Conservation (phyloP, 2,113 vertebrate species). For the Microtus richardsoni region DNA sequence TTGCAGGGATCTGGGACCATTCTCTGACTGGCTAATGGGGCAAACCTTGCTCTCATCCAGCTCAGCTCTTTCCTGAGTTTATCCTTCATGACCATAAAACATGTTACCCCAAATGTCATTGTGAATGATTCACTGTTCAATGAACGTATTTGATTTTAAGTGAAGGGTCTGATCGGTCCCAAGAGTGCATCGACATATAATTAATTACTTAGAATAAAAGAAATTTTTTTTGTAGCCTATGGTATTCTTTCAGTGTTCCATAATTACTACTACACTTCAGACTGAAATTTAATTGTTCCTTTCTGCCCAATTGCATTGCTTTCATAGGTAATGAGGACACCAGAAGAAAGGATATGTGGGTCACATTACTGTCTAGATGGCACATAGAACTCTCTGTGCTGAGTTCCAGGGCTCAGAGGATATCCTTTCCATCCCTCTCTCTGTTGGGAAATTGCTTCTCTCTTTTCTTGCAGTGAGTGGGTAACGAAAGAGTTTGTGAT, state of each 20-base stretch:
- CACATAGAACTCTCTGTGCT: neutral
- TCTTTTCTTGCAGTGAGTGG: constrained; percentile 88
- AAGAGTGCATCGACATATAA: neutral
- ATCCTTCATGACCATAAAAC: neutral
- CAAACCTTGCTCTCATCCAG: neutral
- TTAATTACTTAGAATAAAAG: neutral
- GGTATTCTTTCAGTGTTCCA: neutral
- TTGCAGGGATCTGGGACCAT: rapidly evolving
- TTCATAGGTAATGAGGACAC: neutral
- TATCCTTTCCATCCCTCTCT: neutral
- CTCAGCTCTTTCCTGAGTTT: neutral
- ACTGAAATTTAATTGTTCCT: neutral
- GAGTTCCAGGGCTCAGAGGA: neutral
- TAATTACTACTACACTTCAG: neutral
- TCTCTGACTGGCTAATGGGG: too few species aligned
- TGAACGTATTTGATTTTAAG: constrained; percentile 2
- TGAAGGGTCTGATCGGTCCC: neutral
- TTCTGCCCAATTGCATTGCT: neutral
- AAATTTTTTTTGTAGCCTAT: neutral
- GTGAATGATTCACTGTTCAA: neutral
- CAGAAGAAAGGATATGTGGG: neutral
- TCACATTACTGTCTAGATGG: neutral
- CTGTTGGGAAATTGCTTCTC: neutral
- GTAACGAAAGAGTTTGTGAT: constrained; percentile 86
- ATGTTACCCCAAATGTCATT: neutral